phyloP scores from a whole-genome alignment of 2,113 vertebrate genomes.

The Pachycephala philippinensis region DNA sequence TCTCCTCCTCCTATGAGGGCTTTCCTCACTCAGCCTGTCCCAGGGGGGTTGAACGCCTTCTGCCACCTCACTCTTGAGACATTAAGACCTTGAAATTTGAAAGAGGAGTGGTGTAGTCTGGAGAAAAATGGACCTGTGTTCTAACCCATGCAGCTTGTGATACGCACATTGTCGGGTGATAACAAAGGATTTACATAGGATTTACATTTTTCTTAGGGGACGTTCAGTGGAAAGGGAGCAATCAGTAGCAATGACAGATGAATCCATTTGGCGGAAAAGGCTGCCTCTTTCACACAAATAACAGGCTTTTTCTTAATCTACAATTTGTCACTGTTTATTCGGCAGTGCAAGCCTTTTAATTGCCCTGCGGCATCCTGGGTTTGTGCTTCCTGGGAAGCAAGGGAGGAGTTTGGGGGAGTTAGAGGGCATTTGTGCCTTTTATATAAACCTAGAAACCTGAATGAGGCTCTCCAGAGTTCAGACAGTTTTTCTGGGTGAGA shows the following conservation, averaged over 20 bases:
- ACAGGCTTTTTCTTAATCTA: constrained; percentile 68
- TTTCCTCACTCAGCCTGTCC: neutral
- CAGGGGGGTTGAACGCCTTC: neutral
- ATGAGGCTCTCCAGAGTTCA: neutral
- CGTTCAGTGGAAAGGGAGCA: constrained; percentile 42
- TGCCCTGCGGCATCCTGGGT: constrained; percentile 13
- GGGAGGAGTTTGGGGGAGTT: neutral
- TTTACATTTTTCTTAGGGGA: constrained; percentile 68
- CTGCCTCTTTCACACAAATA: constrained; percentile 60
- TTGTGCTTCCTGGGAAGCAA: neutral
- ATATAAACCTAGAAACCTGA: neutral
- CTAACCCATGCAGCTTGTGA: constrained; percentile 47
- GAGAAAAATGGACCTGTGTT: constrained; percentile 57
- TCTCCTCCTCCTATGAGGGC: constrained; percentile 44
- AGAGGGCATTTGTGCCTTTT: constrained; percentile 11
- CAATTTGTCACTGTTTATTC: constrained; percentile 67
- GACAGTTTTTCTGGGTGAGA: neutral
- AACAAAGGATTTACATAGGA: constrained; percentile 68
- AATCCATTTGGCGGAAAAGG: constrained; percentile 56
- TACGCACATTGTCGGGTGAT: constrained; percentile 41
- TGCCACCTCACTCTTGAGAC: constrained; percentile 41
- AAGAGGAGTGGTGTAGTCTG: constrained; percentile 39
- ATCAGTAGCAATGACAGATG: constrained; percentile 58
- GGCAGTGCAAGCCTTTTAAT: constrained; percentile 31
- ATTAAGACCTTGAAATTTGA: constrained; percentile 64